Evolutionary conservation across 2,113 vertebrate species (phyloP), one percentile per base, ranked within the genome.

Genomic region (Lepisosteus osseus): DNA sequence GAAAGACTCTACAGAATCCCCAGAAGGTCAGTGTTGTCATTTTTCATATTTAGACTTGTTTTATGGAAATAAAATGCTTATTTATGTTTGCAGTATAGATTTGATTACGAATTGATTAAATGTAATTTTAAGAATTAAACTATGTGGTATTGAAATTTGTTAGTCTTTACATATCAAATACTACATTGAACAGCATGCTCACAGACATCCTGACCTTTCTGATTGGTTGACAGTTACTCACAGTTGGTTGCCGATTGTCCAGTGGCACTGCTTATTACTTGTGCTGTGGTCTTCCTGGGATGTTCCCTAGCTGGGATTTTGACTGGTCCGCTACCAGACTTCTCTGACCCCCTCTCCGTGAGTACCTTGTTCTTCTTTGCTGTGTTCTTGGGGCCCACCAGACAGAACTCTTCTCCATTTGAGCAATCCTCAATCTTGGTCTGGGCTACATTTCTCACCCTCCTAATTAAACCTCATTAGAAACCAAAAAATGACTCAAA

Each of bases 271-370:
- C 83, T 98, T 76, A 81, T 90, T 72, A 82, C 92, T 67, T 96
- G 94, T 72, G 89, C 89, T 0, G 68, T 90, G 74, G 74, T 79
- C 0, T 86, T 94, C 2, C 83, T 95, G 40, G 84, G 93, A 68
- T 97, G 93, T 79, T 94, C 95, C 0, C 67, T 97, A 71, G 93
- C 93, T 11, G 95, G 94, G 65, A 85, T 99, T 63, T 83, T 99
- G 54, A 87, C 93, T 17, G 91, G 94, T 71, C 92, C 89, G 3
- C 71, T 96, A 78, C 97, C 96, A 3, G 96, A 98, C 81, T 98
- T 99, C 74, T 95, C 96, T 14, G 92, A 97, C 40, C 97, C 97
- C 42, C 84, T 99, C 14, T 79, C 92, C 91, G 97, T 98, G 76
- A 94, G 94, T 86, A 40, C 65, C 17, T 66, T 47, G 42, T 3